These are phyloP conservation scores for Hyles vespertilio DNA, from an alignment of 1,140 invertebrate species.

Conservation along the genomic window DNA sequence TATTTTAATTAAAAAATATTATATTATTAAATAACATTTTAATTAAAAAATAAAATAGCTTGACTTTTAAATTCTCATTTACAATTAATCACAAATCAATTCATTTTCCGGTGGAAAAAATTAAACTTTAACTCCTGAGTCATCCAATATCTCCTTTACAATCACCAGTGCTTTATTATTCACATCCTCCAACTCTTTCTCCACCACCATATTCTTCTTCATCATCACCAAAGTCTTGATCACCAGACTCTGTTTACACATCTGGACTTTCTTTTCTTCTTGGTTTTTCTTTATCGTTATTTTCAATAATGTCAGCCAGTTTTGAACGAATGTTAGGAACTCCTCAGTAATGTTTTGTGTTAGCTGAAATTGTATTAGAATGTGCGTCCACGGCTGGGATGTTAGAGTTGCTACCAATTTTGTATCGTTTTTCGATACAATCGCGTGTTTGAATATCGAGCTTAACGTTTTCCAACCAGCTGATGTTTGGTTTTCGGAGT, in stretches of 20 bases:
- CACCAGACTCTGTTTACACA: conserved; percentile 47
- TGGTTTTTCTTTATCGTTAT: conserved; percentile 46
- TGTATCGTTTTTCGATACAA: conserved; percentile 46
- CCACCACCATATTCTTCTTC: conserved; percentile 35
- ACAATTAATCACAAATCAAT: background rate
- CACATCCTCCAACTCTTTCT: conserved; percentile 36
- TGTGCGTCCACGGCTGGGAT: conserved; percentile 61
- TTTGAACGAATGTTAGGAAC: conserved; percentile 51
- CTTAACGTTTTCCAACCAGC: conserved; percentile 58
- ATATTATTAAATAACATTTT: no score
- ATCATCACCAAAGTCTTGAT: conserved; percentile 44
- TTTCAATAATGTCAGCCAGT: conserved; percentile 54
- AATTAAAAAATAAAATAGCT: no score
- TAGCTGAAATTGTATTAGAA: conserved; percentile 54
- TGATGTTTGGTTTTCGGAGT: conserved; percentile 45
- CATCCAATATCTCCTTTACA: conserved; percentile 51
- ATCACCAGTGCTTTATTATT: conserved; percentile 33
- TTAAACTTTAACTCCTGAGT: conserved; percentile 21
- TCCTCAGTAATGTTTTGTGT: conserved; percentile 49
- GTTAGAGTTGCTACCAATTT: conserved; percentile 50
- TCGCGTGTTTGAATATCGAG: conserved; percentile 56
- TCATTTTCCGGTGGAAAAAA: background rate
- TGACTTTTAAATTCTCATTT: background rate
- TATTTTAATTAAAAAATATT: no score
- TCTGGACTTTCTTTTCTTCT: conserved; percentile 29